Conservation (phyloP, 2,888 invertebrate genomes). For the Mellilla xanthometata region DNA sequence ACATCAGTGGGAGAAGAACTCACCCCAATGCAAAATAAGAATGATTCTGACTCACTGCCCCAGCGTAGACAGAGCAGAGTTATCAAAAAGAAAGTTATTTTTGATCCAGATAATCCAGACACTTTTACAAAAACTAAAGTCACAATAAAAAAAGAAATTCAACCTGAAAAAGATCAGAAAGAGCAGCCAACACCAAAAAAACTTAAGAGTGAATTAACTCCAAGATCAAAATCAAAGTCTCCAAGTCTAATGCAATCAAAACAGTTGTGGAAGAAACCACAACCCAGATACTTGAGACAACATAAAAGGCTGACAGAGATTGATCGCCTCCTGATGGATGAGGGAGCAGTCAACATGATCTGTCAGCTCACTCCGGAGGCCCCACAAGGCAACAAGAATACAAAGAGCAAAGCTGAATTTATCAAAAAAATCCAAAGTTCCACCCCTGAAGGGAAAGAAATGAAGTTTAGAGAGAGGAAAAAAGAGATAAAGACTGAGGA, state of each 20-base stretch:
- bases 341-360: constrained; percentile 93
- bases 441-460: constrained; percentile 66
- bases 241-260: constrained; percentile 56
- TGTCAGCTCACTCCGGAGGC: constrained; percentile 87
- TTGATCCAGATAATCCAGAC: constrained; percentile 86
- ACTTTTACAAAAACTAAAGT: constrained; percentile 71
- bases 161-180: constrained; percentile 50
- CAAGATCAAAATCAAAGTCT: constrained; percentile 60
- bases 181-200: constrained; percentile 53
- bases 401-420: constrained; percentile 82
- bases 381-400: constrained; percentile 73
- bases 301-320: constrained; percentile 86
- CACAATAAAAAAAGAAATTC: constrained; percentile 40
- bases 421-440: constrained; percentile 84
- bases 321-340: constrained; percentile 90
- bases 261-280: constrained; percentile 73
- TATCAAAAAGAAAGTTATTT: constrained; percentile 88
- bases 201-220: constrained; percentile 49
- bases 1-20: constrained; percentile 47
- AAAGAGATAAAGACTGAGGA: constrained; percentile 65
- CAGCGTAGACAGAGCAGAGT: constrained; percentile 76
- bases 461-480: constrained; percentile 79
- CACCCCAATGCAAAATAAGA: constrained; percentile 43
- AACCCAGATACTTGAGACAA: constrained; percentile 70
- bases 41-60: constrained; percentile 56